A percentile compares a stretch with the other conserved stretches of the same genome.
Conservation (phyloP, 2,888 invertebrate genomes). For the Meandrusa payeni region DNA sequence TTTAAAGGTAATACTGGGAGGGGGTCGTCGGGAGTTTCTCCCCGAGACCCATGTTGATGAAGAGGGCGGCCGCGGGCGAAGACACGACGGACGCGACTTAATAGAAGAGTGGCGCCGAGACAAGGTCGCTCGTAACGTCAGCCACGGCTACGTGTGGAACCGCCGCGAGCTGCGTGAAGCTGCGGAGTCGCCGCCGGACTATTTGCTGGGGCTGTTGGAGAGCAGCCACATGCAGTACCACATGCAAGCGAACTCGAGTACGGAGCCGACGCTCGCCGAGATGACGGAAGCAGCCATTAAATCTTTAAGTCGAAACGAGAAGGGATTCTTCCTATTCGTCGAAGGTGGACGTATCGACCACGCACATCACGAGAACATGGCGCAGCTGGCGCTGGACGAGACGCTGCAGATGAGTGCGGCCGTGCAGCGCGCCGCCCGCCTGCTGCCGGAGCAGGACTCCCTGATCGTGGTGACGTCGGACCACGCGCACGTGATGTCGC, state of each 20-base stretch:
- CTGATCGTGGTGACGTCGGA: slow-evolving; percentile 89
- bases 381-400: slow-evolving; percentile 84
- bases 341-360: slow-evolving; percentile 85
- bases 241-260: slow-evolving; percentile 67
- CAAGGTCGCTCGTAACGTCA: slow-evolving; percentile 54
- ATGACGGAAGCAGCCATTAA: slow-evolving; percentile 83
- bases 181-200: slow-evolving; percentile 73
- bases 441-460: slow-evolving; percentile 82
- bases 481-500: slow-evolving; percentile 87
- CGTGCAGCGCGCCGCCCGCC: slow-evolving; percentile 64
- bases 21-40: slow-evolving; percentile 84
- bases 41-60: slow-evolving; percentile 77
- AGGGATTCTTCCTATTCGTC: slow-evolving; percentile 90
- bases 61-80: slow-evolving; percentile 62
- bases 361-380: slow-evolving; percentile 83
- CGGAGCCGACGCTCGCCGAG: slow-evolving; percentile 70
- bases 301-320: slow-evolving; percentile 80
- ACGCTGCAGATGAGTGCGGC: slow-evolving; percentile 84
- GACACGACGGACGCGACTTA: slow-evolving; percentile 83
- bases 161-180: slow-evolving; percentile 74
- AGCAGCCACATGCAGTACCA: slow-evolving; percentile 84
- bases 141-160: slow-evolving; percentile 79
- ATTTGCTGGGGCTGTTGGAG: slow-evolving; percentile 83
- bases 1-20: slow-evolving; percentile 83
- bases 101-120: slow-evolving; percentile 83